These are phyloP conservation scores for Octodonta nipae DNA, from an alignment of 2,888 invertebrate genomes.

Conservation along the genomic window DNA sequence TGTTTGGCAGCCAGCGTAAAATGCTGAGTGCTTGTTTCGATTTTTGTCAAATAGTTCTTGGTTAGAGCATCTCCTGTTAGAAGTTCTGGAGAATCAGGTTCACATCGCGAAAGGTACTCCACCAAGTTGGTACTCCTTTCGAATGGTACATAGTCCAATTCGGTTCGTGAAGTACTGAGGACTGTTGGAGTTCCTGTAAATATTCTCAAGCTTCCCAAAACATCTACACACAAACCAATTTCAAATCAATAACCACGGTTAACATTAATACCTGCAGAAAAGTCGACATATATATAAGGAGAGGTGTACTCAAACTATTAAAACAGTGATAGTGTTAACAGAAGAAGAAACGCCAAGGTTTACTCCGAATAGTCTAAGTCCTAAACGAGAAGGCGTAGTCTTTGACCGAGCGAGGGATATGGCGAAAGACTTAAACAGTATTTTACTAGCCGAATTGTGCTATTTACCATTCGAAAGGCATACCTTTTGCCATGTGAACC, in stretches of 20 bases:
- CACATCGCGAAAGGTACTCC: no score
- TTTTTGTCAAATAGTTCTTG: conserved; percentile 21
- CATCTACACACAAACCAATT: conserved; percentile 9
- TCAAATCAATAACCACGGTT: conserved; percentile 10
- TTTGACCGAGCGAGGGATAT: no score
- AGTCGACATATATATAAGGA: conserved; percentile 15
- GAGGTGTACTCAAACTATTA: conserved; percentile 42
- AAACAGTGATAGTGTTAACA: conserved; percentile 41
- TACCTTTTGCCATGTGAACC: no score
- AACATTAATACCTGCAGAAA: conserved; percentile 6
- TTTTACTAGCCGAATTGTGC: not conserved
- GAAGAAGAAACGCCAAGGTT: conserved; percentile 18
- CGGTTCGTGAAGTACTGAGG: no score
- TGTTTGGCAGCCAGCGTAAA: not conserved
- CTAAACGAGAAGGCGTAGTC: conserved; percentile 11
- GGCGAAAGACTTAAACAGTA: no score
- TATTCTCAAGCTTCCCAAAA: no score
- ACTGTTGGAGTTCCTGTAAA: no score
- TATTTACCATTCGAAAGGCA: not conserved
- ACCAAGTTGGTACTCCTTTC: no score
- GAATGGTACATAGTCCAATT: not conserved
- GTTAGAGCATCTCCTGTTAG: conserved; percentile 18
- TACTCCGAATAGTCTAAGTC: conserved; percentile 29
- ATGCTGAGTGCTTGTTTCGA: conserved; percentile 3
- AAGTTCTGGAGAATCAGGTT: conserved; percentile 10